phyloP scores from a whole-genome alignment of 2,113 vertebrate genomes.

The Lampris megalopsis region DNA sequence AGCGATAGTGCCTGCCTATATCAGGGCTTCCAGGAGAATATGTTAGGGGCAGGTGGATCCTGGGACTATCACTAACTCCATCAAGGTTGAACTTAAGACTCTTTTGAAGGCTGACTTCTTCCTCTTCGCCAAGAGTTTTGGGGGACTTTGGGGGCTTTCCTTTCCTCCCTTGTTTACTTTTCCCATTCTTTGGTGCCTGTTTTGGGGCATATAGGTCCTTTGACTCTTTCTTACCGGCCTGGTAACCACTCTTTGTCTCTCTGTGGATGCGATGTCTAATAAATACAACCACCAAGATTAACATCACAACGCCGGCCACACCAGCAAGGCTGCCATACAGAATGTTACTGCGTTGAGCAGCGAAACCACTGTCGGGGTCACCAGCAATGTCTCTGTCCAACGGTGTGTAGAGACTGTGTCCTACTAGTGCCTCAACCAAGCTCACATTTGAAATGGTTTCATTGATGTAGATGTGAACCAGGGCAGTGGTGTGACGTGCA shows the following conservation, averaged over 20 bases:
- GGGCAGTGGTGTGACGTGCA: conserved; percentile 88
- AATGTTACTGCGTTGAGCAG: conserved; percentile 95
- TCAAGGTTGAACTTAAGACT: conserved; percentile 97
- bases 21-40: conserved; percentile 97
- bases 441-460: conserved; percentile 95
- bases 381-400: conserved; percentile 97
- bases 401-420: conserved; percentile 95
- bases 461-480: conserved; percentile 98
- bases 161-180: conserved; percentile 93
- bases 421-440: conserved; percentile 92
- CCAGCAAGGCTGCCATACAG: conserved; percentile 95
- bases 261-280: conserved; percentile 94
- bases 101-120: conserved; percentile 95
- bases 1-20: conserved; percentile 96
- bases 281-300: conserved; percentile 92
- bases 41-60: conserved; percentile 97
- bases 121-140: conserved; percentile 88
- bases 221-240: conserved; percentile 98
- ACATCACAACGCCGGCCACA: conserved; percentile 92
- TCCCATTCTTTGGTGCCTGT: conserved; percentile 90
- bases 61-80: conserved; percentile 93
- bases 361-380: conserved; percentile 92
- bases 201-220: conserved; percentile 98
- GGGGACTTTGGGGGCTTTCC: conserved; percentile 92
- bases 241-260: conserved; percentile 97